A percentile compares a stretch with the other conserved stretches of the same genome.
These are phyloP conservation scores for Charina bottae DNA, from an alignment of 2,113 vertebrate species.

Conservation along the genomic window DNA sequence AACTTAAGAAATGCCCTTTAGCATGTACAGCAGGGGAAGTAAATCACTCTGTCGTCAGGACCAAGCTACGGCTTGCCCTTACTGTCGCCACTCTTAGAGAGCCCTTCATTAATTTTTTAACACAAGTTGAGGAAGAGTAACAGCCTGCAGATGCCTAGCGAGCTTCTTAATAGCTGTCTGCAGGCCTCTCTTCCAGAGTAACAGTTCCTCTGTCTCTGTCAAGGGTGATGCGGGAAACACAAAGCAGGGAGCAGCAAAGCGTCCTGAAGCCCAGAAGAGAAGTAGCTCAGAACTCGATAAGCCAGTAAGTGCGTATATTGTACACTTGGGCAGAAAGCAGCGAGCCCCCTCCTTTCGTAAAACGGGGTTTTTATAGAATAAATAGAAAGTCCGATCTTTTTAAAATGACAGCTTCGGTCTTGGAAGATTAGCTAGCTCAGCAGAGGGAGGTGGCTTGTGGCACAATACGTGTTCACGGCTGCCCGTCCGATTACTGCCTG, in stretches of 20 bases:
- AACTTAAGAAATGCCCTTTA: background rate
- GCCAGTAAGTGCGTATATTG: constrained; percentile 49
- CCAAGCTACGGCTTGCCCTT: background rate
- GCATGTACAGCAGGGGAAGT: constrained; percentile 4
- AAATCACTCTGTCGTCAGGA: background rate
- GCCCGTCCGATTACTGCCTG: background rate
- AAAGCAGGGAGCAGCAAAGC: constrained; percentile 23
- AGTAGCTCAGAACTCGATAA: constrained; percentile 26
- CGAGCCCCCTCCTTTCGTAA: background rate
- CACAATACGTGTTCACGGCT: background rate
- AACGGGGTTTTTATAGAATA: background rate
- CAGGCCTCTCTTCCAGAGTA: background rate
- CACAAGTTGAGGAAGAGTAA: constrained; percentile 21
- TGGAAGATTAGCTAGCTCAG: background rate
- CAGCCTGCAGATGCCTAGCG: background rate
- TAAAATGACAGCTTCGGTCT: background rate
- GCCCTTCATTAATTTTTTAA: constrained; percentile 16
- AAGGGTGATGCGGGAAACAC: constrained; percentile 36
- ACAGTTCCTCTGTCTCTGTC: constrained; percentile 42
- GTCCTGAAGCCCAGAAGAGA: constrained; percentile 55
- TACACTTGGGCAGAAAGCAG: background rate
- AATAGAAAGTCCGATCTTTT: background rate
- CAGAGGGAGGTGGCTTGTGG: background rate
- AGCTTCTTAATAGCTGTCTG: background rate
- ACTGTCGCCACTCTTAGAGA: background rate